Base-by-base conservation (phyloP, 2,888 invertebrate species). In the Thumatha senex region DNA sequence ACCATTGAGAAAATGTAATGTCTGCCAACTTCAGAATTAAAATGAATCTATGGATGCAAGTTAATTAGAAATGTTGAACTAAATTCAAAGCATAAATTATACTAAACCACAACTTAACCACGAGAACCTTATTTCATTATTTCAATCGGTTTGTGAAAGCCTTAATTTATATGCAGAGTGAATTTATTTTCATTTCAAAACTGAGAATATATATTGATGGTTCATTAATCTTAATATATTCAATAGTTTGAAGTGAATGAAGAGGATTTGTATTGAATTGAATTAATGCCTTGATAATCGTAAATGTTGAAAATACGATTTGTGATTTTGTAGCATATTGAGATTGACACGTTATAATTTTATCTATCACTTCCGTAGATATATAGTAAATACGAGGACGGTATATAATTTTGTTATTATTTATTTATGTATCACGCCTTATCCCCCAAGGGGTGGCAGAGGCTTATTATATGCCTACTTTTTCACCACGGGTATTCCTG, bases 161-260 rank as follows among this genome's bases (percentile, higher is more conserved):
- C 36, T 49, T 50, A 48, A 63, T 63, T 61, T 51, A 53, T 40
- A 61, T 57, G 51, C 45, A 52, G 34, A 49, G 46, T 39, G 31
- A 43, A 48, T 48, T 24, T 36, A 54, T 52, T 63, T 54, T 50
- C 13, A 13, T 56, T 50, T 24, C 38, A 39, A 46, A 41, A 54
- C 41, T 35, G 9, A n/a, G 33, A 43, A 43, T 29, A 43, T 29
- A 44, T 31, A 31, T 10, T 34, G 43, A 29, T 2, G 11, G 33
- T 44, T 44, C 46, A 64, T 63, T 64, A 56, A 62, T 62, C 54
- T 59, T 63, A 56, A 51, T 54, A 33, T 51, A 45, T 54, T 60
- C 61, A 57, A 64, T 36, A 48, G 30, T 24, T 45, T 57, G 57
- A 48, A 51, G 29, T 52, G 44, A 57, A 64, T 57, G 52, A 50